phyloP scores from a whole-genome alignment of 2,888 invertebrate genomes.

The Embidobia sp. region DNA sequence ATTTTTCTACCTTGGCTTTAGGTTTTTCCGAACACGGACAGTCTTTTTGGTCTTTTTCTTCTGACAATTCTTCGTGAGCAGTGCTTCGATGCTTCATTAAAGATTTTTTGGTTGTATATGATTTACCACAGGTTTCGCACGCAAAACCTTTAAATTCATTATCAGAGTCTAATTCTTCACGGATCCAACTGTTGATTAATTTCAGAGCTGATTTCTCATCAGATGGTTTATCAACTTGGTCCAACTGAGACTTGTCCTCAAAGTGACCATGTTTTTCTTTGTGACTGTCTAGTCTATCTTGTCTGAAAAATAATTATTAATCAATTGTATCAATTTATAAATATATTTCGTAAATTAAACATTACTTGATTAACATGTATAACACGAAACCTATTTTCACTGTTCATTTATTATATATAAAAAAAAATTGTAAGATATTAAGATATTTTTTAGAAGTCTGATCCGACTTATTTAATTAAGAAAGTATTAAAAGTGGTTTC shows the following conservation, averaged over 20 bases:
- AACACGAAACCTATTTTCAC: no score
- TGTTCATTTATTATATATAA: no score
- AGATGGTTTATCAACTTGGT: conserved; percentile 68
- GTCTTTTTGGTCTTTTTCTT: conserved; percentile 41
- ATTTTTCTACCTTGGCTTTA: conserved; percentile 61
- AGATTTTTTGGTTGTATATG: conserved; percentile 74
- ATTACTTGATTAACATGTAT: no score
- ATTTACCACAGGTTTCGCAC: conserved; percentile 73
- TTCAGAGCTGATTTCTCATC: conserved; percentile 74
- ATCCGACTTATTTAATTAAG: no score
- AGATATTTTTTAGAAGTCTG: no score
- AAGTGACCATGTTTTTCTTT: conserved; percentile 68
- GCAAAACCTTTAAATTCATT: conserved; percentile 73
- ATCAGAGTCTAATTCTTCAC: conserved; percentile 74
- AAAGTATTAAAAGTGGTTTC: no score
- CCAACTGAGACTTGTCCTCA: conserved; percentile 56
- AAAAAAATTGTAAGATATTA: no score
- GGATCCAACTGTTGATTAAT: conserved; percentile 75
- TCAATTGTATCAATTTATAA: no score
- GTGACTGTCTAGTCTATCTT: conserved; percentile 70
- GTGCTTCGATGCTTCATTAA: conserved; percentile 71
- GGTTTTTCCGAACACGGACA: conserved; percentile 65
- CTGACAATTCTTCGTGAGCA: conserved; percentile 63
- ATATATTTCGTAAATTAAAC: no score
- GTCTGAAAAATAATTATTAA: conserved; percentile 42